Evolutionary conservation across 2,113 vertebrate species (phyloP).

Genomic region (Plecturocebus donacophilus): DNA sequence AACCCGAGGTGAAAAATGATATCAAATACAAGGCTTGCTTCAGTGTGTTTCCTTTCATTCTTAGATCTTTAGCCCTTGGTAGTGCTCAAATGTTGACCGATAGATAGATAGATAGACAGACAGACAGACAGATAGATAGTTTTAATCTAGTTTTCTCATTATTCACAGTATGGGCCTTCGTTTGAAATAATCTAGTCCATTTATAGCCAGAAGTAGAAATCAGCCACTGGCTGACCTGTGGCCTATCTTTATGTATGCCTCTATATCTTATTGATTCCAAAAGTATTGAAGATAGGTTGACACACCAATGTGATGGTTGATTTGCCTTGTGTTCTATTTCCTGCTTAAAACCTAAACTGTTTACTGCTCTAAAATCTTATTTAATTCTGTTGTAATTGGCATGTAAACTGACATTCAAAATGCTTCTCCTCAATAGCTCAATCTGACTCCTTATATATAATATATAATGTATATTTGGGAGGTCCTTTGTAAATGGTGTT

Average conservation of each 20-base stretch:
- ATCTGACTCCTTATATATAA: not conserved
- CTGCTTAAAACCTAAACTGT: not conserved
- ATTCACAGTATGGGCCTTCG: not conserved
- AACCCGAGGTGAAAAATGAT: not conserved
- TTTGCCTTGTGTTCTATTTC: not conserved
- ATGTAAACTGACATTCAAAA: constrained; percentile 32
- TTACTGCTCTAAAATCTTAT: not conserved
- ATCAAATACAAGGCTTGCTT: not conserved
- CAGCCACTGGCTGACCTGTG: not conserved
- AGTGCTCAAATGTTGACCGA: not conserved
- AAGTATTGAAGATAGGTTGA: not conserved
- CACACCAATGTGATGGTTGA: not conserved
- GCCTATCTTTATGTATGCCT: not conserved
- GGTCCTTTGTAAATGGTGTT: not conserved
- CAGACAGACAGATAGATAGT: too few relatives aligned
- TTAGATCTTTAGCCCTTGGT: not conserved
- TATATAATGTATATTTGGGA: not conserved
- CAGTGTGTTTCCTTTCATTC: not conserved
- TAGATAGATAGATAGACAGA: too few relatives aligned
- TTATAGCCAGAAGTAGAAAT: not conserved
- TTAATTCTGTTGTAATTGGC: not conserved
- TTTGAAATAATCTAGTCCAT: not conserved
- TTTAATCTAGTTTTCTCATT: not conserved
- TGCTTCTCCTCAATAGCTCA: not conserved
- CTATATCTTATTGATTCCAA: not conserved